These are phyloP conservation scores for Drosophila pallidifrons DNA, from an alignment of 1,140 invertebrate species.

Conservation along the genomic window DNA sequence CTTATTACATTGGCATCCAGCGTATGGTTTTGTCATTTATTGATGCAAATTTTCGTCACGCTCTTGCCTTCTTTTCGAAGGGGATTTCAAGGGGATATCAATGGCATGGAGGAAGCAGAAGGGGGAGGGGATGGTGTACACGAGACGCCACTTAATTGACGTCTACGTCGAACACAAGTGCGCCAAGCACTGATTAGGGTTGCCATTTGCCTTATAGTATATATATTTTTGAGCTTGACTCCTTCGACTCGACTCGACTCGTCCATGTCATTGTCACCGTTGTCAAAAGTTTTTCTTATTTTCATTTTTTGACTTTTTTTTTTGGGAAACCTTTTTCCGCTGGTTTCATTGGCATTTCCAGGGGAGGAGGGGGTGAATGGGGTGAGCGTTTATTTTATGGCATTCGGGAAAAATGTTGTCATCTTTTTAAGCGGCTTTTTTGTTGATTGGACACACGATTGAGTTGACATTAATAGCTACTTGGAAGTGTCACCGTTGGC, in stretches of 20 bases:
- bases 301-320: constrained; percentile 47
- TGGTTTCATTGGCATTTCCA: constrained; percentile 18
- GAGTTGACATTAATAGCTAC: constrained; percentile 80
- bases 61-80: constrained; percentile 41
- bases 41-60: constrained; percentile 72
- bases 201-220: constrained; percentile 47
- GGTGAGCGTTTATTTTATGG: constrained; percentile 44
- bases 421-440: constrained; percentile 57
- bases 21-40: constrained; percentile 83
- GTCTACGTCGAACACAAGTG: constrained; percentile 81
- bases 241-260: constrained; percentile 31
- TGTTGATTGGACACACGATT: constrained; percentile 62
- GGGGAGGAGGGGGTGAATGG: background rate
- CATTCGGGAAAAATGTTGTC: constrained; percentile 66
- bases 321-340: constrained; percentile 20
- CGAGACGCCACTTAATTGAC: constrained; percentile 72
- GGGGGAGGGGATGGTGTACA: background rate
- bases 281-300: constrained; percentile 64
- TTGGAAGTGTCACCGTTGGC: constrained; percentile 67
- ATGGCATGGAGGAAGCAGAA: background rate
- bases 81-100: constrained; percentile 5
- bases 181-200: constrained; percentile 75
- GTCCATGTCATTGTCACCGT: constrained; percentile 69
- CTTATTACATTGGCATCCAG: constrained; percentile 77
- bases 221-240: constrained; percentile 11